Evolutionary conservation across 23 tunicate genomes (phyloP).

Genomic region (Trididemnum miniatum): DNA sequence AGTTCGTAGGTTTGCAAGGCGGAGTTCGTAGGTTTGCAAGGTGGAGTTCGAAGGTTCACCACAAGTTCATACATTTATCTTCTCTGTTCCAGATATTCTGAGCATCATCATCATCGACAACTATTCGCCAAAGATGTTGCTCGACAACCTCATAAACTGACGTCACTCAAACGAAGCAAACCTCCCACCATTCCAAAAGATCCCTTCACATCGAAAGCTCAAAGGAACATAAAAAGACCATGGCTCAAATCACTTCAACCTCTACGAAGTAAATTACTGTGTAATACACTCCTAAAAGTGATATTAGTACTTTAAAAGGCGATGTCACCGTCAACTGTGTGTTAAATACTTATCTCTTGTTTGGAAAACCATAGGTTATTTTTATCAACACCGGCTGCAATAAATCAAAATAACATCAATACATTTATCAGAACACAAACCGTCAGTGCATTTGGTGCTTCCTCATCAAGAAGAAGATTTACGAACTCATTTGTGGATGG

Average conservation of each 20-base stretch:
- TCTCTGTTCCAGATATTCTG: slow-evolving; percentile 20
- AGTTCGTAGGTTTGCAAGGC: too few relatives aligned
- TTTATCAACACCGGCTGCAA: too few relatives aligned
- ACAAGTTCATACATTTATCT: too few relatives aligned
- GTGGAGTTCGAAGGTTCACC: too few relatives aligned
- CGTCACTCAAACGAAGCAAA: slow-evolving; percentile 18
- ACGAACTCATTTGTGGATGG: slow-evolving; percentile 43
- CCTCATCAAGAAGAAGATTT: slow-evolving; percentile 25
- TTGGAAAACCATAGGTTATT: too few relatives aligned
- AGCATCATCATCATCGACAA: slow-evolving; percentile 29
- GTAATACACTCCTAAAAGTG: too few relatives aligned
- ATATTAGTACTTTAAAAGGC: too few relatives aligned
- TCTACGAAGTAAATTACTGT: slow-evolving; percentile 1
- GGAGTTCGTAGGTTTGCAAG: too few relatives aligned
- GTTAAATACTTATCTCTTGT: too few relatives aligned
- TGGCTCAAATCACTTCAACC: slow-evolving; percentile 37
- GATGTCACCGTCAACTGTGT: too few relatives aligned
- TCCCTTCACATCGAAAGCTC: slow-evolving; percentile 43
- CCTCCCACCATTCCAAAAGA: slow-evolving; percentile 45
- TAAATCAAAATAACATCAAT: too few relatives aligned
- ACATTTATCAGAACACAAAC: neutral
- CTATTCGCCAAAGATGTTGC: neutral
- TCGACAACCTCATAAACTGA: neutral
- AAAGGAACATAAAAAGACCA: slow-evolving; percentile 41
- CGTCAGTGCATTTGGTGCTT: slow-evolving; percentile 16